Percentiles rank a stretch among this genome's conserved stretches.
phyloP scores from a whole-genome alignment of 2,797 vertebrate genomes.

The Scyliorhinus canicula region DNA sequence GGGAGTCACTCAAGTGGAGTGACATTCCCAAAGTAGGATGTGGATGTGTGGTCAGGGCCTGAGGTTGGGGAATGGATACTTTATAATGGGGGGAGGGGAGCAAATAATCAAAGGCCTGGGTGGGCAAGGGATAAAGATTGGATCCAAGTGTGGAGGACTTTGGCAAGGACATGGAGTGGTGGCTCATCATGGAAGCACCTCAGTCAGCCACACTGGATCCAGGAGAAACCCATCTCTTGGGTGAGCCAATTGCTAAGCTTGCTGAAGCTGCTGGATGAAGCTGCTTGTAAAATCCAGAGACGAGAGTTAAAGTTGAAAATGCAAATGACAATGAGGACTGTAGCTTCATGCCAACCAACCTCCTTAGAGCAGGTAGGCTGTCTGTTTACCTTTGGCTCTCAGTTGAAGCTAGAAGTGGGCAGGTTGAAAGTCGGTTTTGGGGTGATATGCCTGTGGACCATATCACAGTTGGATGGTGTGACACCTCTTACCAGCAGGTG shows the following conservation, averaged over 20 bases:
- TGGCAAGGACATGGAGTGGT: background rate
- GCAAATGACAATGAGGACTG: background rate
- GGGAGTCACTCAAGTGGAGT: no score
- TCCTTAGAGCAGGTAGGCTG: no score
- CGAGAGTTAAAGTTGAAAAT: background rate
- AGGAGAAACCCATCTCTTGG: background rate
- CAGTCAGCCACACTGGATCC: background rate
- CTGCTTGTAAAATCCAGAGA: background rate
- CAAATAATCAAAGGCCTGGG: background rate
- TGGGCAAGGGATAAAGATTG: no score
- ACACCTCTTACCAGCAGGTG: no score
- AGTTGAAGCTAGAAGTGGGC: no score
- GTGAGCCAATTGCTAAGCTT: no score
- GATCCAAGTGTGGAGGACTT: background rate
- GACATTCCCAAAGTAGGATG: background rate
- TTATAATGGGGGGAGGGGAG: background rate
- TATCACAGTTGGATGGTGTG: no score
- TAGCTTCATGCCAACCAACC: no score
- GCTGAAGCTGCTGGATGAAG: no score
- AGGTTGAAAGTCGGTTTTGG: no score
- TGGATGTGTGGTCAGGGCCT: background rate
- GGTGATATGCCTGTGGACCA: no score
- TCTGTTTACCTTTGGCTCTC: no score
- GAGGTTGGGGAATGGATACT: background rate
- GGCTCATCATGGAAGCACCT: background rate